Evolutionary conservation across 1,140 invertebrate species (phyloP).

Genomic region (Hyphantria cunea): DNA sequence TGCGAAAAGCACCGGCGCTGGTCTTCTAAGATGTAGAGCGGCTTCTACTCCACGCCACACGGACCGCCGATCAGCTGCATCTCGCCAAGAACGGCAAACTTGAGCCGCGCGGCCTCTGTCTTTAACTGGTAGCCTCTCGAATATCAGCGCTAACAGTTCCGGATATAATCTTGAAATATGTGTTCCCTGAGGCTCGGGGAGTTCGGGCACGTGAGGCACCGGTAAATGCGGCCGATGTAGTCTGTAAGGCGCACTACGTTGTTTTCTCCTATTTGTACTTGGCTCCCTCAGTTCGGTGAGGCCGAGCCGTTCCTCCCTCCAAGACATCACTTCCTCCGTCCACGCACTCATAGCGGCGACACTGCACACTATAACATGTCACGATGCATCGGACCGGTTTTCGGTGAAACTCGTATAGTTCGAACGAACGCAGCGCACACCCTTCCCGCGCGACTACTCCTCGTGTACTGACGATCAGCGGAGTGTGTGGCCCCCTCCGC

Average conservation of each 20-base stretch:
- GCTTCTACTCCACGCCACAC: conserved; percentile 97
- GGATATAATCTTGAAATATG: conserved; percentile 95
- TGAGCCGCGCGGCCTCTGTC: conserved; percentile 95
- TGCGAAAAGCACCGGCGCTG: conserved; percentile 91
- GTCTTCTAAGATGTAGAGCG: conserved; percentile 91
- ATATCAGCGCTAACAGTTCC: conserved; percentile 95
- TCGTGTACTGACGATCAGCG: conserved; percentile 64
- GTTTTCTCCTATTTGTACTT: conserved; percentile 67
- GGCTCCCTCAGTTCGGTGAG: conserved; percentile 64
- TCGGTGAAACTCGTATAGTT: conserved; percentile 61
- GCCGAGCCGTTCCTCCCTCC: conserved; percentile 72
- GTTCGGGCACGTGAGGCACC: conserved; percentile 69
- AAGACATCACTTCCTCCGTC: conserved; percentile 73
- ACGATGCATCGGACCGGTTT: conserved; percentile 65
- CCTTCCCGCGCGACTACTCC: conserved; percentile 56
- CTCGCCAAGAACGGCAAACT: conserved; percentile 94
- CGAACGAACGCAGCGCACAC: conserved; percentile 63
- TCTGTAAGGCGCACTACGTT: conserved; percentile 80
- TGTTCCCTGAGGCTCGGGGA: conserved; percentile 82
- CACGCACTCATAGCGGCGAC: conserved; percentile 74
- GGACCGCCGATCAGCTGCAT: conserved; percentile 94
- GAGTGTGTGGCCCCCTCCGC: conserved; percentile 42
- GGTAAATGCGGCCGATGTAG: conserved; percentile 82
- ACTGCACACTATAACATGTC: conserved; percentile 77
- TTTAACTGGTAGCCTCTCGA: conserved; percentile 92